Conservation (phyloP, 2,113 vertebrate genomes). For the Smithornis capensis region DNA sequence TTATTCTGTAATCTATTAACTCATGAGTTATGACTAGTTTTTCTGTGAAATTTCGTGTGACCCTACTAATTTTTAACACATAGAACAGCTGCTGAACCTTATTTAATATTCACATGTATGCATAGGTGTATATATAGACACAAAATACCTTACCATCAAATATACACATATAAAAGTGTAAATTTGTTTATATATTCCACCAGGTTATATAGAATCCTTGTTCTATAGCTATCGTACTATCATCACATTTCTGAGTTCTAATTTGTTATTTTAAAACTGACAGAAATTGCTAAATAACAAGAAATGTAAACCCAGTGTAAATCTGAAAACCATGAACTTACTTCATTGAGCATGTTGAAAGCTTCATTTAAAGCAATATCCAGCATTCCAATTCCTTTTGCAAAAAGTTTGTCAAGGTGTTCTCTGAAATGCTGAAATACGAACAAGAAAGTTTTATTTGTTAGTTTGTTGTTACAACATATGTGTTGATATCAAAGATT, state of each 20-base stretch:
- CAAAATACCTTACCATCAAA: neutral
- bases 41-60: neutral
- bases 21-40: neutral
- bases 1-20: neutral
- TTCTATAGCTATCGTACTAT: neutral
- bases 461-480: neutral
- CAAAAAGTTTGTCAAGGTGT: conserved; percentile 92
- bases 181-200: neutral
- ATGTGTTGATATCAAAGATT: neutral
- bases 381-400: conserved; percentile 96
- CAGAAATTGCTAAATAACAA: neutral
- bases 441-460: neutral
- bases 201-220: neutral
- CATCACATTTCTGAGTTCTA: neutral
- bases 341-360: conserved; percentile 90
- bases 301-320: neutral
- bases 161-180: neutral
- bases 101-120: neutral
- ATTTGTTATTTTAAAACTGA: neutral
- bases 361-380: conserved; percentile 93
- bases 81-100: neutral
- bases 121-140: neutral
- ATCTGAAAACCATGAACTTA: conserved; percentile 71
- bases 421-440: conserved; percentile 91
- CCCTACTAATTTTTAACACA: neutral